Conservation (phyloP, 1,140 invertebrate genomes). For the Nasonia longicornis region DNA sequence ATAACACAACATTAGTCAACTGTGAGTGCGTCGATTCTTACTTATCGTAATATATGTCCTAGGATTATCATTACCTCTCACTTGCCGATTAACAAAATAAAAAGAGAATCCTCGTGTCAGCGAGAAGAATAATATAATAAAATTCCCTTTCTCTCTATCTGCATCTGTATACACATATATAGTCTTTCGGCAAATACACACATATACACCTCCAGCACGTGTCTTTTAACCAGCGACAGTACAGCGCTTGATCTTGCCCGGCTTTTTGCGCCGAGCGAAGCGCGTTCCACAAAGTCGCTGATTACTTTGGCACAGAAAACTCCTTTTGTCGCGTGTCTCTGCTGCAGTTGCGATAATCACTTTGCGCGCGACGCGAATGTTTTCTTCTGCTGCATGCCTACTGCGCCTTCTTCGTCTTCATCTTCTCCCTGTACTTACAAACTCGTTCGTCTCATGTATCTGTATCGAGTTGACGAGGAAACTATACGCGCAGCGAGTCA, state of each 20-base stretch:
- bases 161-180: neutral
- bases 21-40: conserved; percentile 36
- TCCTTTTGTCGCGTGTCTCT: conserved; percentile 22
- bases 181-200: neutral
- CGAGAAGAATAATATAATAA: conserved; percentile 11
- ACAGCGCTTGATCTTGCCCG: neutral
- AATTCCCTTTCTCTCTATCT: neutral
- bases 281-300: conserved; percentile 27
- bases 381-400: neutral
- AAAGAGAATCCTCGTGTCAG: neutral
- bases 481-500: neutral
- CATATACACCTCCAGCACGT: neutral
- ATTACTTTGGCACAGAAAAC: conserved; percentile 46
- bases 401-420: neutral
- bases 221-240: neutral
- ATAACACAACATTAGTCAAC: conserved; percentile 34
- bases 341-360: conserved; percentile 21
- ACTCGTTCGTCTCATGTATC: neutral
- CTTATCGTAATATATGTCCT: neutral
- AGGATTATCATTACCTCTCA: conserved; percentile 31
- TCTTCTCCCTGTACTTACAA: neutral
- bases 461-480: neutral
- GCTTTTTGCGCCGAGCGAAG: neutral
- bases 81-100: conserved; percentile 16
- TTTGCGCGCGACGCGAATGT: conserved; percentile 14